Evolutionary conservation across 2,113 vertebrate genomes (phyloP).

Genomic region (Oxyura jamaicensis): DNA sequence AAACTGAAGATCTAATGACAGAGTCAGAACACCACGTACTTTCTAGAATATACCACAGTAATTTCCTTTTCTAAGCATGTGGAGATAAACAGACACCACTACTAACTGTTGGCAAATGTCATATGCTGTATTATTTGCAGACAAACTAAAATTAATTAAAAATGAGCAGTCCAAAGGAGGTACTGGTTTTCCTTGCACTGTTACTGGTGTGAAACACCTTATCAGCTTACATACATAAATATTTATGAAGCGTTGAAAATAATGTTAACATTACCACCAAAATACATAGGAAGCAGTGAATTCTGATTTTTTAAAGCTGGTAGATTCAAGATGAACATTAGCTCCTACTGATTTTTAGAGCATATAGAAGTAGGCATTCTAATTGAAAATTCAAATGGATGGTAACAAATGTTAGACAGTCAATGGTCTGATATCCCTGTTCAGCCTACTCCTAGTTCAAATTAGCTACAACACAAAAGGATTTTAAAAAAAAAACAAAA

Average conservation of each 20-base stretch:
- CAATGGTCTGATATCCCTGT: not conserved
- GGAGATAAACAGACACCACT: not conserved
- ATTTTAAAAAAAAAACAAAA: too few species aligned
- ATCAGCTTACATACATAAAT: not conserved
- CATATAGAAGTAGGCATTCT: not conserved
- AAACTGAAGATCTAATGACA: not conserved
- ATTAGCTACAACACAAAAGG: not conserved
- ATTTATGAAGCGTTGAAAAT: not conserved
- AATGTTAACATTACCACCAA: not conserved
- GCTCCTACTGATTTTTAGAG: not conserved
- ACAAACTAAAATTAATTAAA: not conserved
- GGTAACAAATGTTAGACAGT: not conserved
- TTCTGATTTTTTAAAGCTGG: not conserved
- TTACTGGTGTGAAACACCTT: not conserved
- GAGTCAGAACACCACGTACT: not conserved
- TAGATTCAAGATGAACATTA: not conserved
- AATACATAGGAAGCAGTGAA: not conserved
- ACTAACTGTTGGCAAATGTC: not conserved
- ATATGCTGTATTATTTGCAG: not conserved
- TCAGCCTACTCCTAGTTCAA: not conserved
- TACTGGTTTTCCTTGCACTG: not conserved
- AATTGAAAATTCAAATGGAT: not conserved
- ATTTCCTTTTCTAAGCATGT: not conserved
- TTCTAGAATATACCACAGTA: not conserved
- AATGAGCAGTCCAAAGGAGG: not conserved